Percentiles rank a stretch among this genome's conserved stretches.
Evolutionary conservation across 2,797 vertebrate genomes (phyloP).

Genomic region (Masticophis lateralis): DNA sequence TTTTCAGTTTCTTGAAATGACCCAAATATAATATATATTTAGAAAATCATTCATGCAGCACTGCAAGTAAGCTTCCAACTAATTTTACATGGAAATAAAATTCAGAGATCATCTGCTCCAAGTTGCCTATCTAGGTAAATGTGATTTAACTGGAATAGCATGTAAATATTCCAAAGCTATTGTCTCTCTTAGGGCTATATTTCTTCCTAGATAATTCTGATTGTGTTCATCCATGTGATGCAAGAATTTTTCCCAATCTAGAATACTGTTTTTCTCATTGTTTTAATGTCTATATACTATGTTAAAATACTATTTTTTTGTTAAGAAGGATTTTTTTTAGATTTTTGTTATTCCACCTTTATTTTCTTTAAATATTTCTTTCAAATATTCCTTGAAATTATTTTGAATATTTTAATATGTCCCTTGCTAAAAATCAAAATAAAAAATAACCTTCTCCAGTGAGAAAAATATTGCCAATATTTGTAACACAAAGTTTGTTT

Average conservation of each 20-base stretch:
- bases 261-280: background rate
- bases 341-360: too few species aligned
- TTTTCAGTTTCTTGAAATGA: background rate
- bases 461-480: background rate
- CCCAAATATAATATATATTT: background rate
- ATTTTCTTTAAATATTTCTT: too few species aligned
- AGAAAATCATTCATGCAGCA: background rate
- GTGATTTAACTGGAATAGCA: background rate
- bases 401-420: background rate
- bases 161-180: background rate
- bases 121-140: background rate
- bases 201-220: background rate
- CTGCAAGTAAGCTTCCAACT: background rate
- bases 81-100: background rate
- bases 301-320: background rate
- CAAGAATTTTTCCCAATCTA: background rate
- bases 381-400: background rate
- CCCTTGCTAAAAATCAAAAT: background rate
- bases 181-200: background rate
- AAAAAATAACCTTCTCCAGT: background rate
- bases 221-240: background rate
- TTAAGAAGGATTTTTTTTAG: background rate
- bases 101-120: background rate
- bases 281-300: background rate
- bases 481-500: background rate